Evolutionary conservation across 2,797 vertebrate species (phyloP), one percentile per base, ranked within the genome.

Genomic region (Melanotaenia maccullochi): DNA sequence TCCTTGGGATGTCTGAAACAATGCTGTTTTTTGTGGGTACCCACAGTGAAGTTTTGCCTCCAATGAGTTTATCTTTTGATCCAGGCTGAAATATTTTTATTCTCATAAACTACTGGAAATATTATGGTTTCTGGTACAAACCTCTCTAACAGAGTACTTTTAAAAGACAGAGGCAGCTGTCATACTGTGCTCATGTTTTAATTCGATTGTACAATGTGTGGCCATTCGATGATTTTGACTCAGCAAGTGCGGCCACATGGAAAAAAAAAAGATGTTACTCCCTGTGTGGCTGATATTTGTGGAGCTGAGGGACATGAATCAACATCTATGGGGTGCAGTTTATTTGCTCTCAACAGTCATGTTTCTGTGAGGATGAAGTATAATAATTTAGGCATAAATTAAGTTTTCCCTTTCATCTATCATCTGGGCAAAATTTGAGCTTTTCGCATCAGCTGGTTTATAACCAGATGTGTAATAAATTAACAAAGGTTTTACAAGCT

Each of bases 361-460:
- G 40, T 62, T 32, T 28, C 38, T 61, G 24, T 28, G 24, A 28
- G 24, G 5, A 44, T n/a, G 18, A 44, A 25, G 25, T 20, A 32
- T 47, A 62, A 47, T 62, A 32, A 30, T 62, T 32, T 56, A 56
- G 40, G 28, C 60, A 47, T n/a, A n/a, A n/a, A n/a, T n/a, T 47
- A 16, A 62, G 25, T 30, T 32, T 32, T 56, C 6, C 28, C 54
- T 18, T 18, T 56, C 16, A 56, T 56, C 28, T 16, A 20, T 56
- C 16, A 56, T 30, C 54, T 56, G 54, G 54, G 30, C 54, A 56
- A 32, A 56, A 16, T 32, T 56, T 56, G 16, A 32, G 16, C 30
- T 56, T 54, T 32, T 30, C 54, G 32, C 8, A 32, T 32, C 14
- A 56, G 25, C 54, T 56, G 54, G 4, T 62, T 47, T 30, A 62